These are phyloP conservation scores for Dendrolimus kikuchii DNA, from an alignment of 1,140 invertebrate species.

Conservation along the genomic window DNA sequence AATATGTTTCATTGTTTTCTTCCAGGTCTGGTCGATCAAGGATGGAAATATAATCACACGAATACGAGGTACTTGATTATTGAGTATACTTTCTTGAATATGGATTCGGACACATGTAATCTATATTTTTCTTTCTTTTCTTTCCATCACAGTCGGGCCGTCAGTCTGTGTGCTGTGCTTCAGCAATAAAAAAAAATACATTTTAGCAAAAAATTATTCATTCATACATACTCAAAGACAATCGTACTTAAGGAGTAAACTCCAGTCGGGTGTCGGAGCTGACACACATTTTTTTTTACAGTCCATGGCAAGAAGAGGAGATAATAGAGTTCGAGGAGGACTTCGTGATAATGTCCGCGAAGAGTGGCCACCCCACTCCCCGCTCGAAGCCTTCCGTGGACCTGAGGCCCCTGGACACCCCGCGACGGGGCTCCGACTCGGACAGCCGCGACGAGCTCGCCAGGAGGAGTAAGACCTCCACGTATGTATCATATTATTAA, in stretches of 20 bases:
- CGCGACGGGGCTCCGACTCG: constrained; percentile 29
- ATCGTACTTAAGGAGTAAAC: too few species aligned
- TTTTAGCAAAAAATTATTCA: too few species aligned
- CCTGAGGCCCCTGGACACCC: constrained; percentile 11
- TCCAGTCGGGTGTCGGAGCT: too few species aligned
- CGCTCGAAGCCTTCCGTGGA: neutral
- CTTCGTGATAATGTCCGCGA: constrained; percentile 42
- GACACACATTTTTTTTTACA: constrained; percentile 8
- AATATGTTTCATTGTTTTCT: constrained; percentile 6
- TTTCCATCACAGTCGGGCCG: too few species aligned
- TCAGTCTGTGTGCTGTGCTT: too few species aligned
- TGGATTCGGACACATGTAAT: neutral
- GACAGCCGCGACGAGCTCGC: constrained; percentile 44
- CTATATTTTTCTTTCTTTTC: neutral
- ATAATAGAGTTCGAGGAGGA: constrained; percentile 62
- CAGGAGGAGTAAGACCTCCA: constrained; percentile 33
- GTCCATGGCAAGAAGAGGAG: constrained; percentile 58
- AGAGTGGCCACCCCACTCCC: neutral
- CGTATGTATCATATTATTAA: constrained; percentile 16
- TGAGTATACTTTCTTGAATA: constrained; percentile 1
- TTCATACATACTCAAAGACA: too few species aligned
- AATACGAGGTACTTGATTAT: constrained; percentile 41
- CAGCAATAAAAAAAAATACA: too few species aligned
- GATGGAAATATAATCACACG: constrained; percentile 52
- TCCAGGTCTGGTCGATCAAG: constrained; percentile 44